These are phyloP conservation scores for Rosalia funebris DNA, from an alignment of 2,888 invertebrate genomes.

Conservation along the genomic window DNA sequence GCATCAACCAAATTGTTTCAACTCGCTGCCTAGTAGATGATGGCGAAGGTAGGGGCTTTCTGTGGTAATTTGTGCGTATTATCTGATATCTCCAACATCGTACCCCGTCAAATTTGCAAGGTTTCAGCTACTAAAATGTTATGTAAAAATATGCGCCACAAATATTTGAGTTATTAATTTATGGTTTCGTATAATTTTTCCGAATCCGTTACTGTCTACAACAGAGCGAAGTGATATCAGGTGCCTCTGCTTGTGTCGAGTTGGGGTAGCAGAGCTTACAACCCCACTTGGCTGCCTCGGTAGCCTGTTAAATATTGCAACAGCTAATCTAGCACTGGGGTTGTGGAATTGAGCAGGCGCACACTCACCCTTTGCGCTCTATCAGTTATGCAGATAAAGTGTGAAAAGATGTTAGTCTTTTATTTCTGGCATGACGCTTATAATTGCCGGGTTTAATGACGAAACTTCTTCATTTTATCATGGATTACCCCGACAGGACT, in stretches of 20 bases:
- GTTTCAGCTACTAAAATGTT: slow-evolving; percentile 8
- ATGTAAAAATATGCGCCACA: slow-evolving; percentile 26
- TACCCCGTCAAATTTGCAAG: not conserved
- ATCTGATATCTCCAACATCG: too few relatives aligned
- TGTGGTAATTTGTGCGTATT: too few relatives aligned
- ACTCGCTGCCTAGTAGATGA: too few relatives aligned
- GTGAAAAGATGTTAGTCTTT: slow-evolving; percentile 49
- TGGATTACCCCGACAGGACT: not conserved
- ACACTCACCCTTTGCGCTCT: slow-evolving; percentile 42
- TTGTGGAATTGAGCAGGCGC: slow-evolving; percentile 53
- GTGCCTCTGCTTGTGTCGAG: slow-evolving; percentile 37
- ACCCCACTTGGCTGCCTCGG: slow-evolving; percentile 50
- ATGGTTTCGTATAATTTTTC: slow-evolving; percentile 25
- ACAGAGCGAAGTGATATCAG: slow-evolving; percentile 35
- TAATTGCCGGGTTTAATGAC: slow-evolving; percentile 42
- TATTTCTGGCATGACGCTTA: slow-evolving; percentile 38
- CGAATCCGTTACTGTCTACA: slow-evolving; percentile 19
- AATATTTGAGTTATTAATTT: slow-evolving; percentile 29
- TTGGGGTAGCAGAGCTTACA: slow-evolving; percentile 40
- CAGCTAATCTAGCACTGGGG: slow-evolving; percentile 59
- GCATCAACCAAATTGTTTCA: too few relatives aligned
- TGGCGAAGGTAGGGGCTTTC: too few relatives aligned
- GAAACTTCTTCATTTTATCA: slow-evolving; percentile 36
- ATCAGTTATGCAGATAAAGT: slow-evolving; percentile 53
- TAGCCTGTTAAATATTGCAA: slow-evolving; percentile 59